phyloP scores from a whole-genome alignment of 2,888 invertebrate genomes.

The Thymelicus lineola region DNA sequence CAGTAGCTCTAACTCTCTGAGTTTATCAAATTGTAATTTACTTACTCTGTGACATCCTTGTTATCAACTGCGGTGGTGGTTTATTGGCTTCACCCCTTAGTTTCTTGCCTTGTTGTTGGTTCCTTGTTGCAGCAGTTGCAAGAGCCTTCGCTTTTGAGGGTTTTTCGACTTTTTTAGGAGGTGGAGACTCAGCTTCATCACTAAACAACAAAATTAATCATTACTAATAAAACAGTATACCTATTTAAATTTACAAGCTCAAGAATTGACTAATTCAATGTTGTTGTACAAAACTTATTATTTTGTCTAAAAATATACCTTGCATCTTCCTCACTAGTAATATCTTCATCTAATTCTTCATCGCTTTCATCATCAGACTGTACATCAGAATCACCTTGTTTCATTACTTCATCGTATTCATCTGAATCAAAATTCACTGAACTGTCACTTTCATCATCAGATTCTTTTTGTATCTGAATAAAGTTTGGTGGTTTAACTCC shows the following conservation, averaged over 20 bases:
- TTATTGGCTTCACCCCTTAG: neutral
- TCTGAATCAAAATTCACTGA: conserved; percentile 71
- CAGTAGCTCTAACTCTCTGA: too few relatives aligned
- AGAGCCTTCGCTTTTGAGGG: neutral
- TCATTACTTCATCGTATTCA: conserved; percentile 67
- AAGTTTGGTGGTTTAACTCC: conserved; percentile 63
- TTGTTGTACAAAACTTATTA: too few relatives aligned
- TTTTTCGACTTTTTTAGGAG: conserved; percentile 32
- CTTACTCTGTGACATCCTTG: conserved; percentile 43
- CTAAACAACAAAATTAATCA: neutral
- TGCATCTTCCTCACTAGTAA: conserved; percentile 45
- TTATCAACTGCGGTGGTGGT: conserved; percentile 35
- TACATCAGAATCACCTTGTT: conserved; percentile 54
- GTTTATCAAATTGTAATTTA: neutral
- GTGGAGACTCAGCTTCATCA: conserved; percentile 10
- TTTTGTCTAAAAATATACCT: neutral
- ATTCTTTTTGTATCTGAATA: conserved; percentile 56
- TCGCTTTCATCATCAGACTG: conserved; percentile 47
- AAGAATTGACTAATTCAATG: too few relatives aligned
- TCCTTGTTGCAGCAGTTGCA: neutral
- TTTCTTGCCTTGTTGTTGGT: conserved; percentile 9
- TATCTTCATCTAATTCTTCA: conserved; percentile 44
- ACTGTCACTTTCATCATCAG: conserved; percentile 61
- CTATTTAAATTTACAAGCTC: too few relatives aligned
- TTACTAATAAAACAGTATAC: too few relatives aligned